phyloP scores from a whole-genome alignment of 1,140 invertebrate species.

The Drosophila parvula region DNA sequence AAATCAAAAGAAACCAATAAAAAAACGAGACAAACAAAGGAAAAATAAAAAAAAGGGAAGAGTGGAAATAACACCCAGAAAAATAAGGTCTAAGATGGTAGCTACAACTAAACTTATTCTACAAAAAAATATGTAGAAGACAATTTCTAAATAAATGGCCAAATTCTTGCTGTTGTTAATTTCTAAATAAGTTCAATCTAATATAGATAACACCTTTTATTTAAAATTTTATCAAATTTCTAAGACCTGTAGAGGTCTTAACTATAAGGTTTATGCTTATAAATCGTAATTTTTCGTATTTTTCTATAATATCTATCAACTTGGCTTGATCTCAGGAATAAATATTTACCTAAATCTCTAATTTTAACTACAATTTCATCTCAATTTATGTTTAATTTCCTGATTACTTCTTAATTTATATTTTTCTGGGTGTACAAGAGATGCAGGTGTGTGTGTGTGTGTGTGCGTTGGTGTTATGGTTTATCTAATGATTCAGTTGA shows the following conservation, averaged over 20 bases:
- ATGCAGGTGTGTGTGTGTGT: conserved; percentile 29
- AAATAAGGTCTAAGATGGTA: too few relatives aligned
- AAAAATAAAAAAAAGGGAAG: neutral
- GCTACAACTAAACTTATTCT: neutral
- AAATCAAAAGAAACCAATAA: conserved; percentile 32
- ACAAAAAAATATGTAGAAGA: neutral
- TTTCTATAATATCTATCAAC: neutral
- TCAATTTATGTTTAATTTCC: neutral
- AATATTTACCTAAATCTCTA: neutral
- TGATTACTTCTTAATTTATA: neutral
- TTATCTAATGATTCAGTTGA: conserved; percentile 42
- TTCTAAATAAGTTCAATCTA: too few relatives aligned
- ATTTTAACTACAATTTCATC: neutral
- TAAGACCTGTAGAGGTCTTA: too few relatives aligned
- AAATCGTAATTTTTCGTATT: too few relatives aligned
- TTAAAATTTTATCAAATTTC: too few relatives aligned
- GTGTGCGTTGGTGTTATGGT: conserved; percentile 30
- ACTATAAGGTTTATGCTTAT: too few relatives aligned
- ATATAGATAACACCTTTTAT: too few relatives aligned
- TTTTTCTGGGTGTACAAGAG: conserved; percentile 5
- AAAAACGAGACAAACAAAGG: conserved; percentile 13
- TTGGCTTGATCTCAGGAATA: neutral
- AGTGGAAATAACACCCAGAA: conserved; percentile 8
- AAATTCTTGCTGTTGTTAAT: too few relatives aligned
- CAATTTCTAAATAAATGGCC: neutral